Evolutionary conservation across 1,140 invertebrate genomes (phyloP).

Genomic region (Musca domestica): DNA sequence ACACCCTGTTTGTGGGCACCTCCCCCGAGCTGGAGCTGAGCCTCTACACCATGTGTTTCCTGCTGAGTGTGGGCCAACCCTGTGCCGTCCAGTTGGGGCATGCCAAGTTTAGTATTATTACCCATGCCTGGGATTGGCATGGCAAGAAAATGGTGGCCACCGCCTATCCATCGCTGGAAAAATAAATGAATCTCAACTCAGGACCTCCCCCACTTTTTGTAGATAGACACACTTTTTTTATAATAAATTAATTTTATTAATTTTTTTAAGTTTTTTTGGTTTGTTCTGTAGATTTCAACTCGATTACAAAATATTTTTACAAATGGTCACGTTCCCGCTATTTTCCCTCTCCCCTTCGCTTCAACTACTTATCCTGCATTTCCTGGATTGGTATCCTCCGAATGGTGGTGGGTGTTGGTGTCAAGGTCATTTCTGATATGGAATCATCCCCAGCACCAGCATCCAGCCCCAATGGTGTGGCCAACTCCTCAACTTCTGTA

Average conservation of each 20-base stretch:
- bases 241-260: conserved; percentile 22
- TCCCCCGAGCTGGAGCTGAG: conserved; percentile 91
- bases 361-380: not conserved
- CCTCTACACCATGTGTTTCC: conserved; percentile 82
- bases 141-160: conserved; percentile 74
- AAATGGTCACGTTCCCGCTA: not conserved
- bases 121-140: conserved; percentile 66
- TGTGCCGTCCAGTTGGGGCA: conserved; percentile 71
- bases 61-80: conserved; percentile 64
- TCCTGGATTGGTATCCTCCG: not conserved
- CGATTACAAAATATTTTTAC: conserved; percentile 2
- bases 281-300: conserved; percentile 7
- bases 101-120: conserved; percentile 67
- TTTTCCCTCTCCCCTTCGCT: not conserved
- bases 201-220: not conserved
- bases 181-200: not conserved
- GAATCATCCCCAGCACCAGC: conserved; percentile 24
- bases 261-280: not conserved
- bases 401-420: conserved; percentile 45
- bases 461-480: not conserved
- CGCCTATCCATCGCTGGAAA: conserved; percentile 68
- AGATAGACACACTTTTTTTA: not conserved
- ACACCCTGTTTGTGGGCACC: conserved; percentile 81
- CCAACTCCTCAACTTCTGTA: conserved; percentile 6
- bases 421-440: conserved; percentile 39